A percentile compares a stretch with the other conserved stretches of the same genome.
These are phyloP conservation scores for Alentia gelatinosa DNA, from an alignment of 2,888 invertebrate species.

Conservation along the genomic window DNA sequence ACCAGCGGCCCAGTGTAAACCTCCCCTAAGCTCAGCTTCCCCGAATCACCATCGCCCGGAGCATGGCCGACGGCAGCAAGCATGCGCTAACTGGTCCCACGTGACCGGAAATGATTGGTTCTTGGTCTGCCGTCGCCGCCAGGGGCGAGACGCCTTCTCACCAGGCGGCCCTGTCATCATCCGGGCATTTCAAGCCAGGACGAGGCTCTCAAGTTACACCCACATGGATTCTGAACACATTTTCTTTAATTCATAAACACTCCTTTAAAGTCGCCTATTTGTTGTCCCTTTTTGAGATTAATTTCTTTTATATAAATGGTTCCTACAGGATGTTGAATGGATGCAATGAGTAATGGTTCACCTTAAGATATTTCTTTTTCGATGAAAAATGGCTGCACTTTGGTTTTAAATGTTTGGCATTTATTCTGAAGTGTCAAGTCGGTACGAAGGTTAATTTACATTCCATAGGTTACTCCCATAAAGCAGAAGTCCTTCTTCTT, in stretches of 20 bases:
- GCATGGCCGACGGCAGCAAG: neutral
- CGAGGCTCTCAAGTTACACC: neutral
- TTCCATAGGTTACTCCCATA: too few relatives aligned
- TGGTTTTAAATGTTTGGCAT: neutral
- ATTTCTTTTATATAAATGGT: neutral
- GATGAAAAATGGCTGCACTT: neutral
- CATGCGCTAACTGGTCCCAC: constrained; percentile 21
- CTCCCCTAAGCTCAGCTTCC: too few relatives aligned
- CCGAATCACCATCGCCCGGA: neutral
- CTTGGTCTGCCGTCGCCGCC: neutral
- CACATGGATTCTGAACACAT: neutral
- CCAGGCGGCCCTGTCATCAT: neutral
- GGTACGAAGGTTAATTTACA: constrained; percentile 1
- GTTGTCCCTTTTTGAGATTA: neutral
- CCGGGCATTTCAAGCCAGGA: neutral
- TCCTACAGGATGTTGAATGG: neutral
- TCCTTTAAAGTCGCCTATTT: neutral
- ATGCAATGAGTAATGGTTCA: neutral
- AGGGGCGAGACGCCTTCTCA: neutral
- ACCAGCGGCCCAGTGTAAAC: neutral
- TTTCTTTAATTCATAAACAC: neutral
- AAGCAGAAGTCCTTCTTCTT: too few relatives aligned
- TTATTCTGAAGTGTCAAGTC: constrained; percentile 1
- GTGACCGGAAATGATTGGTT: constrained; percentile 20
- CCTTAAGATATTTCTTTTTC: neutral